phyloP scores from a whole-genome alignment of 2,797 vertebrate species.

The Crenichthys baileyi region DNA sequence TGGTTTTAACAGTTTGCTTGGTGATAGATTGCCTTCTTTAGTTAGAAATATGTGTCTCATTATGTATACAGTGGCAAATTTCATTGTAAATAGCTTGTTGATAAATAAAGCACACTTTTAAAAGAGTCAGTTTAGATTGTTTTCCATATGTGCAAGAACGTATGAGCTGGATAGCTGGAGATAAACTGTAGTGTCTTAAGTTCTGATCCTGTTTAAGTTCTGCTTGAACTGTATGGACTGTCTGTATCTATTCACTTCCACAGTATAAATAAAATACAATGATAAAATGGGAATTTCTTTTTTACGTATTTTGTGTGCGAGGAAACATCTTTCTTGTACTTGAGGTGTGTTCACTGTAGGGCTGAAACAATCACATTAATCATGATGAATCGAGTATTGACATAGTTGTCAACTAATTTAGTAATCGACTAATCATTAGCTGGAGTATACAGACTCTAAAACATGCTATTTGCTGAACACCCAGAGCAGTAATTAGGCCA shows the following conservation, averaged over 20 bases:
- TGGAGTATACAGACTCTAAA: too few species aligned
- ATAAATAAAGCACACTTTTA: neutral
- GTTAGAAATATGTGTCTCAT: neutral
- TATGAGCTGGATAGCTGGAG: neutral
- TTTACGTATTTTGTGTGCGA: neutral
- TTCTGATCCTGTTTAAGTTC: constrained; percentile 10
- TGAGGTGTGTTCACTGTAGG: too few species aligned
- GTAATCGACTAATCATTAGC: too few species aligned
- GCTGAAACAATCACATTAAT: too few species aligned
- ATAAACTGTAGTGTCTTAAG: neutral
- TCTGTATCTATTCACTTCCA: constrained; percentile 24
- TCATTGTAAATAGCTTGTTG: constrained; percentile 28
- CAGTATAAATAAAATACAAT: constrained; percentile 56
- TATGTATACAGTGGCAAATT: constrained; percentile 12
- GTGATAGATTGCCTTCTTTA: constrained; percentile 1
- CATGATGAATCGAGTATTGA: too few species aligned
- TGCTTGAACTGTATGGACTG: constrained; percentile 18
- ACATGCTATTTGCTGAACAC: too few species aligned
- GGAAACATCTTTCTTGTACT: neutral
- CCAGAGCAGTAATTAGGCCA: too few species aligned
- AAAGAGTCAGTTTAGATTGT: neutral
- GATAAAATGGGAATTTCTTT: neutral
- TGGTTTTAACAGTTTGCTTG: constrained; percentile 25
- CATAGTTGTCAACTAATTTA: too few species aligned
- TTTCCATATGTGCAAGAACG: constrained; percentile 21